A percentile compares a stretch with the other conserved stretches of the same genome.
These are phyloP conservation scores for Ctenopoma multispine DNA, from an alignment of 2,797 vertebrate genomes.

Conservation along the genomic window DNA sequence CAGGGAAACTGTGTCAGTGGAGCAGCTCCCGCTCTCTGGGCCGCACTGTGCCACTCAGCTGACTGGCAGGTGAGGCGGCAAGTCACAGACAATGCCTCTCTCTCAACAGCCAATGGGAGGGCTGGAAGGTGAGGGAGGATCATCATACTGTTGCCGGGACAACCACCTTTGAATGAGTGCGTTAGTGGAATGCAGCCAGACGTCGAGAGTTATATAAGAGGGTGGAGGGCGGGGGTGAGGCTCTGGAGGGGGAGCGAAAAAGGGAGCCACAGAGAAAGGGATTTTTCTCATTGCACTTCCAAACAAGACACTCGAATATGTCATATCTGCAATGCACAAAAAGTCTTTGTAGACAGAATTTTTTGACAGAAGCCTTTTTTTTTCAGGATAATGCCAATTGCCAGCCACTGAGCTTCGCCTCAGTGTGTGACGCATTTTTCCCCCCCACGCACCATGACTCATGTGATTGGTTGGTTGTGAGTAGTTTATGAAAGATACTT, in stretches of 20 bases:
- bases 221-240: slow-evolving; percentile 67
- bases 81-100: slow-evolving; percentile 57
- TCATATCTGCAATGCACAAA: slow-evolving; percentile 23
- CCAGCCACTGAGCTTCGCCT: slow-evolving; percentile 30
- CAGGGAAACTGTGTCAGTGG: slow-evolving; percentile 86
- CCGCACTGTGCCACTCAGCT: slow-evolving; percentile 68
- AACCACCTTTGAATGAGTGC: slow-evolving; percentile 84
- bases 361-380: slow-evolving; percentile 10
- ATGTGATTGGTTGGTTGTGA: slow-evolving; percentile 53
- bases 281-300: slow-evolving; percentile 67
- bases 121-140: slow-evolving; percentile 42
- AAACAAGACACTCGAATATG: slow-evolving; percentile 38
- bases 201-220: slow-evolving; percentile 84
- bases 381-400: slow-evolving; percentile 26
- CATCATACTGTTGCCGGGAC: slow-evolving; percentile 76
- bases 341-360: slow-evolving; percentile 2
- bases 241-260: slow-evolving; percentile 62
- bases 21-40: slow-evolving; percentile 76
- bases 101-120: slow-evolving; percentile 65
- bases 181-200: slow-evolving; percentile 85
- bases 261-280: slow-evolving; percentile 69
- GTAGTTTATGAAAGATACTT: slow-evolving; percentile 59
- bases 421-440: slow-evolving; percentile 55
- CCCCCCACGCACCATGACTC: slow-evolving; percentile 47
- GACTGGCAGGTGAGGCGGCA: slow-evolving; percentile 75